Evolutionary conservation across 2,888 invertebrate species (phyloP), one percentile per base, ranked within the genome.

Genomic region (Fragum sueziense): DNA sequence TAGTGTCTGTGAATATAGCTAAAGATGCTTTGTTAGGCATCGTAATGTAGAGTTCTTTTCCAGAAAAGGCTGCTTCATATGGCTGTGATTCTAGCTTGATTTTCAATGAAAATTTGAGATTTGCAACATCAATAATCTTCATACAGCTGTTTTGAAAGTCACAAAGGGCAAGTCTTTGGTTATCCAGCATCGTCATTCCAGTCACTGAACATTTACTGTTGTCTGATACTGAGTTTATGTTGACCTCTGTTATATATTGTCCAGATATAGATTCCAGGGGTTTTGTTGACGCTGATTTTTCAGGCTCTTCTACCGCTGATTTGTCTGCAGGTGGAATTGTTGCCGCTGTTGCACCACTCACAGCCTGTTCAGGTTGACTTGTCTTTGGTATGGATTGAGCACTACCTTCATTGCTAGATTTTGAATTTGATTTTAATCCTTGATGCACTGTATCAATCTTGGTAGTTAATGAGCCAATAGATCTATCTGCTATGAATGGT

Each of bases 11-110:
- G 11, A 65, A 41, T 25, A 65, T 65, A 14, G 41, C 65, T 22
- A 65, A 11, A n/a, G 41, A 25, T 34, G 34, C 65, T 25, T 41
- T 37, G n/a, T 27, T 22, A 14, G 65, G 65, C 41, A 22, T 37
- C 1, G 65, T 65, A 41, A 65, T 34, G 9, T n/a, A 33, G 6
- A 65, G 41, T 37, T 65, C 41, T 34, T 41, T 37, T 37, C 65
- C 65, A 65, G 65, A 25, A 27, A 65, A 65, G 3, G 65, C 41
- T 41, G 41, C 37, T n/a, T 22, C 65, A 65, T 41, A 65, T 41
- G 65, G 65, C 25, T n/a, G 22, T n/a, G 61, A 61, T 7, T 61
- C n/a, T 7, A 61, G 9, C 33, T 61, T 27, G 9, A 33, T 17
- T 33, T 61, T 61, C 9, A 61, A 33, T 11, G 33, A 31, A n/a